phyloP scores from a whole-genome alignment of 2,113 vertebrate genomes.

The Silurus asotus region DNA sequence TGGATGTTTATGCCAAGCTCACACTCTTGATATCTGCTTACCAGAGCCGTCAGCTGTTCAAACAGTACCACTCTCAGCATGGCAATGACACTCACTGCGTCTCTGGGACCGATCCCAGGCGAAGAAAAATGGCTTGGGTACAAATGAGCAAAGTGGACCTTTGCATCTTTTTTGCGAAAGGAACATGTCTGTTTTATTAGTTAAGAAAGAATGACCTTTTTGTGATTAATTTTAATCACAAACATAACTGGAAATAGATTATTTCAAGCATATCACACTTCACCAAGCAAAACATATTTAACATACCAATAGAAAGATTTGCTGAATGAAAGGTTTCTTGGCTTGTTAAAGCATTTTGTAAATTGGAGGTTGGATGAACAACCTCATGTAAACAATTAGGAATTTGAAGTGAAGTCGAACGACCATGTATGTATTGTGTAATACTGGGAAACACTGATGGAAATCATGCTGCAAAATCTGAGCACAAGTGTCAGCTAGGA shows the following conservation, averaged over 20 bases:
- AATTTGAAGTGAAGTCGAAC: not conserved
- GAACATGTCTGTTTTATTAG: not conserved
- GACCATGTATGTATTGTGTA: no score
- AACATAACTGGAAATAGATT: not conserved
- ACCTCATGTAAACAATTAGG: conserved; percentile 24
- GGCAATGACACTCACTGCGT: conserved; percentile 20
- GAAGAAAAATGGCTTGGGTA: not conserved
- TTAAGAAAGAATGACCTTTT: not conserved
- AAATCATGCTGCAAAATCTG: not conserved
- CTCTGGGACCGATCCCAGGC: conserved; percentile 18
- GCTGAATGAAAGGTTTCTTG: not conserved
- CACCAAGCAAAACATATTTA: not conserved
- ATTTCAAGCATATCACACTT: not conserved
- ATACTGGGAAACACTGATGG: not conserved
- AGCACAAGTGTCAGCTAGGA: not conserved
- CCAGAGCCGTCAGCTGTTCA: conserved; percentile 34
- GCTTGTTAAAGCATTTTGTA: not conserved
- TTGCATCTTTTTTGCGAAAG: not conserved
- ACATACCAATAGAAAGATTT: not conserved
- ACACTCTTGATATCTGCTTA: conserved; percentile 39
- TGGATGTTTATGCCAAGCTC: conserved; percentile 41
- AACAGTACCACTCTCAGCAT: conserved; percentile 26
- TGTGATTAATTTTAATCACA: not conserved
- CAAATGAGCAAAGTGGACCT: not conserved
- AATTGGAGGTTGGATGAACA: conserved; percentile 4